phyloP scores from a whole-genome alignment of 2,888 invertebrate species.

The Pemphredon lugubris region DNA sequence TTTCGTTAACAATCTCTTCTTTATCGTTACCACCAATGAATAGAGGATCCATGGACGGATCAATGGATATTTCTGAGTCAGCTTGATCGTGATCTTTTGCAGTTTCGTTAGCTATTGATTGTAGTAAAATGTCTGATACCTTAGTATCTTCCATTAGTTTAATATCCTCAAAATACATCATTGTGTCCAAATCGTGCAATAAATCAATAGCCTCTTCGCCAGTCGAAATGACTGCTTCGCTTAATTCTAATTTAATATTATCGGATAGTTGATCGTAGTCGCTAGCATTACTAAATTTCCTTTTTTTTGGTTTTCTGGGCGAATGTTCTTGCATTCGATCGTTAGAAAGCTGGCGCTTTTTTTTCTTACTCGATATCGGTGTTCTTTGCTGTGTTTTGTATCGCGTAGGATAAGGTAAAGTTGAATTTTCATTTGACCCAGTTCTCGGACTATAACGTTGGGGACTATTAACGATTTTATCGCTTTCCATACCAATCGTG shows the following conservation, averaged over 20 bases:
- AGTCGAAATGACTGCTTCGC: constrained; percentile 4
- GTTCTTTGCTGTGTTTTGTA: constrained; percentile 2
- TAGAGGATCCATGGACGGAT: constrained; percentile 45
- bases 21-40: constrained; percentile 31
- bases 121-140: constrained; percentile 21
- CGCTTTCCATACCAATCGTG: not conserved
- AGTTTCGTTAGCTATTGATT: constrained; percentile 9
- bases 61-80: not conserved
- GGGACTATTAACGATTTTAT: constrained; percentile 2
- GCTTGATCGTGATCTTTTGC: constrained; percentile 3
- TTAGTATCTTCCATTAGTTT: constrained; percentile 26
- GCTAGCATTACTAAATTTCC: not conserved
- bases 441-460: not conserved
- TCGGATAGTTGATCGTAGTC: constrained; percentile 45
- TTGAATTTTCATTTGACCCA: not conserved
- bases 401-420: not conserved
- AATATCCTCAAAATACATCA: constrained; percentile 45
- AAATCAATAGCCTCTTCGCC: constrained; percentile 55
- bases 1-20: not conserved
- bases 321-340: not conserved
- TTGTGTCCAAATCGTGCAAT: constrained; percentile 54
- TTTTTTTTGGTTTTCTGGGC: constrained; percentile 10
- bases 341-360: not conserved
- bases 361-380: not conserved
- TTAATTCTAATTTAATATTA: constrained; percentile 43